Evolutionary conservation across 2,797 vertebrate species (phyloP).

Genomic region (Lophura swinhoii): DNA sequence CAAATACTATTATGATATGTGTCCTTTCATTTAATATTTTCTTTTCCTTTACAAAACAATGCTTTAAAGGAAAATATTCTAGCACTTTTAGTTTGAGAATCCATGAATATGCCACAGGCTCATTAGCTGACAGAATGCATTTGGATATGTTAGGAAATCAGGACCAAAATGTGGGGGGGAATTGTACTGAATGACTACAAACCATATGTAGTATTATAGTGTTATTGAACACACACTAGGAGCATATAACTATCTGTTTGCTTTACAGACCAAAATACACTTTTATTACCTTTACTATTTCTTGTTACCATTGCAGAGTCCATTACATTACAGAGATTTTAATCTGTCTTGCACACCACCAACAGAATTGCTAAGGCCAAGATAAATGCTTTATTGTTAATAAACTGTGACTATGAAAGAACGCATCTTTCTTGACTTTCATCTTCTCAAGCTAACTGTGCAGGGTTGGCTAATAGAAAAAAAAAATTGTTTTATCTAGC

Average conservation of each 20-base stretch:
- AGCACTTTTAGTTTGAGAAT: neutral
- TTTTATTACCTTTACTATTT: slow-evolving; percentile 43
- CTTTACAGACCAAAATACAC: slow-evolving; percentile 37
- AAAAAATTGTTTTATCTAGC: neutral
- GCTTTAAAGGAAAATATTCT: neutral
- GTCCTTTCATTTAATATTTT: neutral
- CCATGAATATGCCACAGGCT: neutral
- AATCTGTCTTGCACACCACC: neutral
- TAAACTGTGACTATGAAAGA: neutral
- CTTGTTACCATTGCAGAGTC: slow-evolving; percentile 11
- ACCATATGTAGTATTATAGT: neutral
- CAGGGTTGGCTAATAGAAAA: neutral
- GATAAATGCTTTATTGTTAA: neutral
- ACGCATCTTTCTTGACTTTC: neutral
- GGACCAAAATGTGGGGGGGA: neutral
- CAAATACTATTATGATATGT: neutral
- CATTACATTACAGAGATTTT: neutral
- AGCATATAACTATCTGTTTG: neutral
- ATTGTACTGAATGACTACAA: neutral
- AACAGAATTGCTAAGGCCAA: slow-evolving; percentile 1
- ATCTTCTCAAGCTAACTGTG: neutral
- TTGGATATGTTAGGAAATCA: neutral
- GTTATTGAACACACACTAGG: too few species aligned
- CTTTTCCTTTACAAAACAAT: neutral
- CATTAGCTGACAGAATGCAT: neutral